Percentiles rank a stretch among this genome's conserved stretches.
phyloP scores from a whole-genome alignment of 1,140 invertebrate species.

The Drosophila rhopaloa region DNA sequence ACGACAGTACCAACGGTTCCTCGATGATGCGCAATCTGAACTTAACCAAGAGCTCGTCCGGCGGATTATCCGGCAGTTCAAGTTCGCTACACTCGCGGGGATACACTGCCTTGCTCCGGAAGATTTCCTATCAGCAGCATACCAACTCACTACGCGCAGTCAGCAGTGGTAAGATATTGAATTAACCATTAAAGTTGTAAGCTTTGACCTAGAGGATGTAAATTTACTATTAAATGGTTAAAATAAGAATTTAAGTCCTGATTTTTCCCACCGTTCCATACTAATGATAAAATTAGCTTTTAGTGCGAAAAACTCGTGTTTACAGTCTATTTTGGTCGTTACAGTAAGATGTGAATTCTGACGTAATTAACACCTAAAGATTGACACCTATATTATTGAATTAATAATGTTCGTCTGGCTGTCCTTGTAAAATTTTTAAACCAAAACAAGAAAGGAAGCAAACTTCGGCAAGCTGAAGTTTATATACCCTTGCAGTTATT shows the following conservation, averaged over 20 bases:
- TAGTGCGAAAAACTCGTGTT: slow-evolving; percentile 8
- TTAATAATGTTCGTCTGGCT: slow-evolving; percentile 12
- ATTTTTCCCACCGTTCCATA: not conserved
- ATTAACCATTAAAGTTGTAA: too few species aligned
- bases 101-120: slow-evolving; percentile 70
- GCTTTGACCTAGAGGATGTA: too few species aligned
- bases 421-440: not conserved
- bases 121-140: slow-evolving; percentile 83
- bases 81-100: slow-evolving; percentile 69
- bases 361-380: slow-evolving; percentile 8
- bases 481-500: too few species aligned
- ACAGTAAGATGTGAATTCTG: slow-evolving; percentile 14
- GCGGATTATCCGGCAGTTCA: slow-evolving; percentile 73
- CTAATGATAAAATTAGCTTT: slow-evolving; percentile 11
- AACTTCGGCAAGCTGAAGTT: too few species aligned
- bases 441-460: not conserved
- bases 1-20: slow-evolving; percentile 57
- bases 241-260: not conserved
- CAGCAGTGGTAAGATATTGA: slow-evolving; percentile 61
- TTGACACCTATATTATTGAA: slow-evolving; percentile 11
- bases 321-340: slow-evolving; percentile 19
- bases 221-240: too few species aligned
- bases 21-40: slow-evolving; percentile 75
- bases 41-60: slow-evolving; percentile 80
- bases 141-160: slow-evolving; percentile 75